Evolutionary conservation across 1,140 invertebrate species (phyloP).

Genomic region (Pemphigus obesinymphae): DNA sequence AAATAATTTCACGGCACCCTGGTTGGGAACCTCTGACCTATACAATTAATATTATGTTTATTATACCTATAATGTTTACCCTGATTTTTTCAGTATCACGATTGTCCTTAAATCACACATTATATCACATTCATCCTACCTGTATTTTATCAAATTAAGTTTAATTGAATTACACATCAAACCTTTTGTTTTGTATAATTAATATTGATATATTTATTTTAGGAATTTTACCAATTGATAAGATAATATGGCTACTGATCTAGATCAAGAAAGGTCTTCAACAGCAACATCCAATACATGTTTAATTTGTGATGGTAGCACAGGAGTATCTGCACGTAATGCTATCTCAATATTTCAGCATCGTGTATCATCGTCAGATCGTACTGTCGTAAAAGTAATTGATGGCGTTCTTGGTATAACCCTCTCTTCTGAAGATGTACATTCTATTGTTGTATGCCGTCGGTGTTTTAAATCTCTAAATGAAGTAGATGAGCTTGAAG

Average conservation of each 20-base stretch:
- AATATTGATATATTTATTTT: neutral
- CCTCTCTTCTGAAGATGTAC: conserved; percentile 53
- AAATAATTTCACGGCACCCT: too few relatives aligned
- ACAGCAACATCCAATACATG: conserved; percentile 48
- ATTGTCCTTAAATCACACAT: too few relatives aligned
- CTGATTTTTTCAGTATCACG: too few relatives aligned
- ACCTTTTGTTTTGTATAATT: neutral
- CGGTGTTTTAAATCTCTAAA: conserved; percentile 61
- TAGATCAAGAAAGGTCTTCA: conserved; percentile 37
- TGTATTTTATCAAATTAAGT: neutral
- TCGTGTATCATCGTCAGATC: conserved; percentile 51
- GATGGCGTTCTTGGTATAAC: conserved; percentile 54
- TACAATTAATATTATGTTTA: too few relatives aligned
- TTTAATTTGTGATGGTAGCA: conserved; percentile 56
- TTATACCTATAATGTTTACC: too few relatives aligned
- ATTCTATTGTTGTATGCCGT: conserved; percentile 59
- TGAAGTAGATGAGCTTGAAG: conserved; percentile 60
- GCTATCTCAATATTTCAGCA: conserved; percentile 55
- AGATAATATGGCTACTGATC: conserved; percentile 44
- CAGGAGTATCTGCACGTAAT: conserved; percentile 55
- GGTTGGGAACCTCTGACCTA: too few relatives aligned
- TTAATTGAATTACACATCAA: neutral
- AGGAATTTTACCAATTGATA: neutral
- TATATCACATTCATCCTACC: too few relatives aligned
- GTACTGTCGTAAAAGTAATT: conserved; percentile 53